Evolutionary conservation across 2,888 invertebrate species (phyloP), one percentile per base, ranked within the genome.

Genomic region (Tenthredo distinguenda): DNA sequence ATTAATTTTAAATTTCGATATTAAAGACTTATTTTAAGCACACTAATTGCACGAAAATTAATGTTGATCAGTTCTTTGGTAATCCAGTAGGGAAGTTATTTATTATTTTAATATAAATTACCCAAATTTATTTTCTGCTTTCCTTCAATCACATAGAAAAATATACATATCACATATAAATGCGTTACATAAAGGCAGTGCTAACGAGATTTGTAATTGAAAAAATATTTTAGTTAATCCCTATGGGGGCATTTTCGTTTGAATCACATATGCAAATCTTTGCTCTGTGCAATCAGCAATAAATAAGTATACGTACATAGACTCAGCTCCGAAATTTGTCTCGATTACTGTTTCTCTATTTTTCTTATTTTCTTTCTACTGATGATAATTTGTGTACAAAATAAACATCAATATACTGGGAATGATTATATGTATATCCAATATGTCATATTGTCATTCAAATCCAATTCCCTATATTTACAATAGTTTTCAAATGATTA

Each of bases 171-270:
- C 88, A 91, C 89, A 90, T 87, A 88, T 87, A 88, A 86, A 87
- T 87, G 87, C 87, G 86, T 85, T 84, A 88, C 87, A 83, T 87
- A 86, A 87, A 88, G 90, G 90, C 90, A 90, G 90, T 90, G 89
- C 88, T 87, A 85, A 86, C 85, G 86, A 74, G 88, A 87, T 76
- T 86, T 40, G 82, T 62, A 50, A 62, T 58, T 40, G 37, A 81
- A 62, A 81, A 62, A 37, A 62, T 81, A 21, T 43, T 74, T 74
- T 50, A 50, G 15, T 37, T 15, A 40, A 40, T 40, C 15, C 18
- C 40, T 72, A n/a, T 55, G 55, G 55, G 50, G 50, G 31, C n/a
- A 18, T 76, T 76, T 76, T 18, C 6, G 47, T 76, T 72, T n/a
- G 12, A 21, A 50, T 50, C 0, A 34, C 31, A 47, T 40, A 62